Conservation (phyloP, 2,888 invertebrate species). For the Cylloceria caligata region DNA sequence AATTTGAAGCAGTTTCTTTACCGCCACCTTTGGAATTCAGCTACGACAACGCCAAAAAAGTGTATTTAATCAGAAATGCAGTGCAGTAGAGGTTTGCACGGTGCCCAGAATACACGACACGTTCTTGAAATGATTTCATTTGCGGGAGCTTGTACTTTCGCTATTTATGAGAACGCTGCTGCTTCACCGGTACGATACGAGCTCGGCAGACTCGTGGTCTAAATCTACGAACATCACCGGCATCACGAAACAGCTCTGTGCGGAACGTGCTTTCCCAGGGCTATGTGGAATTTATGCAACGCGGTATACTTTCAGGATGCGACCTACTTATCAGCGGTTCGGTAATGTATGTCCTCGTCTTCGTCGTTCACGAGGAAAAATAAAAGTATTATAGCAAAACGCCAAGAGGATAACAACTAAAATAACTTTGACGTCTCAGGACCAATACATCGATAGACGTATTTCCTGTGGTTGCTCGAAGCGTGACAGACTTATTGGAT, state of each 20-base stretch:
- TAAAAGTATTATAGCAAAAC: background rate
- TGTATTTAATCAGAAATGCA: background rate
- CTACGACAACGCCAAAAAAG: background rate
- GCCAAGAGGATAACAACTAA: background rate
- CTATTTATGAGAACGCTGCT: constrained; percentile 22
- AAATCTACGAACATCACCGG: constrained; percentile 30
- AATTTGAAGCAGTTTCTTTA: no score
- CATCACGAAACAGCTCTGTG: constrained; percentile 1
- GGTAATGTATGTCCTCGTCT: constrained; percentile 9
- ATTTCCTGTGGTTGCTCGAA: background rate
- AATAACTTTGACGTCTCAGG: background rate
- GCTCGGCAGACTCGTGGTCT: background rate
- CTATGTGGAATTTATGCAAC: constrained; percentile 4
- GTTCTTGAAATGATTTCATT: constrained; percentile 16
- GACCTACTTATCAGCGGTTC: constrained; percentile 29
- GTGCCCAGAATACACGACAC: background rate
- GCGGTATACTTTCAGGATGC: constrained; percentile 24
- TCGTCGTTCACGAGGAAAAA: background rate
- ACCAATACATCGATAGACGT: background rate
- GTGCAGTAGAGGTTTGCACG: background rate
- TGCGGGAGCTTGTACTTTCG: constrained; percentile 7
- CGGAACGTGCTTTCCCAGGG: constrained; percentile 22
- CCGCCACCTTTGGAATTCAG: no score
- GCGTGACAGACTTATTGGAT: background rate
- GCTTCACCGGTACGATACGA: background rate